Evolutionary conservation across 23 tunicate species (phyloP), one percentile per base, ranked within the genome.

Genomic region (Styela clava): DNA sequence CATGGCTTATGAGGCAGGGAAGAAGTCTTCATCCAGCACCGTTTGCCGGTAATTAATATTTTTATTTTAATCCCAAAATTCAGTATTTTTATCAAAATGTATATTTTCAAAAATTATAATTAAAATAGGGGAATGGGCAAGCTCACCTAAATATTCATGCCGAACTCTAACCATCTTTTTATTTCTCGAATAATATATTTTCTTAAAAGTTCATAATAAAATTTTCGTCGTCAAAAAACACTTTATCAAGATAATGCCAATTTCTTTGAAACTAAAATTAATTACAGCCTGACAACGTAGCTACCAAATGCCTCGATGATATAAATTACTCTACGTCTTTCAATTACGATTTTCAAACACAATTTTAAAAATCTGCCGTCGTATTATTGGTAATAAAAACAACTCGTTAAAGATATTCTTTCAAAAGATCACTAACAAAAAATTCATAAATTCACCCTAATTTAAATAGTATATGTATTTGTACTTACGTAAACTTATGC

Each of bases 31-130:
- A 68, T 31, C 91, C 85, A 2, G 81, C 91, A 24, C 89, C 83
- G 37, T 87, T 87, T 32, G 86, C 91, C 25, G 91, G 91, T 87
- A 2, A 84, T n/a, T n/a, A n/a, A n/a, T n/a, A n/a, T n/a, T n/a
- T n/a, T n/a, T n/a, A 70, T 44, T 61, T n/a, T 16, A 12, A 12
- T 77, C 16, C 23, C 16, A 20, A 69, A 16, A 20, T 16, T 23
- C 24, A 20, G 25, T 20, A 16, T 23, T 69, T 69, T 20, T 69
- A 20, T 16, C 22, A 69, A 22, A 69, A 20, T 20, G 18, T 69
- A 20, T n/a, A n/a, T n/a, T n/a, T n/a, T n/a, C n/a, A n/a, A n/a
- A n/a, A n/a, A n/a, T n/a, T n/a, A n/a, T n/a, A n/a, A n/a, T n/a
- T n/a, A n/a, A n/a, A n/a, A n/a, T n/a, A n/a, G n/a, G n/a, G n/a